Percentiles rank a stretch among this genome's conserved stretches.
Evolutionary conservation across 2,113 vertebrate genomes (phyloP).

Genomic region (Zonotrichia leucophrys): DNA sequence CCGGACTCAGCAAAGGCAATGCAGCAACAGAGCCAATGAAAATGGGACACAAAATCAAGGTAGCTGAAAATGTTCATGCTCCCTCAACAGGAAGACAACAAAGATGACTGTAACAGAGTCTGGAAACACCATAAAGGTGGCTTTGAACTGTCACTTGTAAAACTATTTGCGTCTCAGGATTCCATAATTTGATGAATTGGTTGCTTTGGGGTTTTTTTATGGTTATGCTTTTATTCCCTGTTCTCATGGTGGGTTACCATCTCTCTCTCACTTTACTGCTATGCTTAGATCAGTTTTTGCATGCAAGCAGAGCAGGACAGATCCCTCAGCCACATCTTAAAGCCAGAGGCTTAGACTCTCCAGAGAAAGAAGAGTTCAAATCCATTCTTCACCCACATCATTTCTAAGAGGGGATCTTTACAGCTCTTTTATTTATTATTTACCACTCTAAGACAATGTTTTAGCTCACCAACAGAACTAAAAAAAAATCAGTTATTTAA

Average conservation of each 20-base stretch:
- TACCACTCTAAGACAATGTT: neutral
- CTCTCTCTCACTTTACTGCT: neutral
- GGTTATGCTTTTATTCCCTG: neutral
- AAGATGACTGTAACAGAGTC: neutral
- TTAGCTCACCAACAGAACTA: neutral
- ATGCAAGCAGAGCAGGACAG: neutral
- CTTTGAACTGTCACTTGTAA: neutral
- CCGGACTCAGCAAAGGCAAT: neutral
- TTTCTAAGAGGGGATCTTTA: neutral
- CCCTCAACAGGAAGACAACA: neutral
- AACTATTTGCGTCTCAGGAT: neutral
- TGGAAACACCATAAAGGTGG: neutral
- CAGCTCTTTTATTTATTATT: neutral
- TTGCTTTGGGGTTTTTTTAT: neutral
- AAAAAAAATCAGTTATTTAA: neutral
- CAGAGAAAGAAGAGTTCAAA: neutral
- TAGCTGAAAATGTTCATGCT: neutral
- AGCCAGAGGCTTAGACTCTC: neutral
- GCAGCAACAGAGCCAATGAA: neutral
- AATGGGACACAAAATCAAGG: neutral
- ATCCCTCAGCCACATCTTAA: neutral
- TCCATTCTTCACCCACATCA: neutral
- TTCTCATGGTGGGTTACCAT: rapidly evolving
- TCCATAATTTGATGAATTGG: rapidly evolving
- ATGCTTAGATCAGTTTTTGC: neutral